Base-by-base conservation (phyloP, 2,888 invertebrate species). In the Petrophora chlorosata region DNA sequence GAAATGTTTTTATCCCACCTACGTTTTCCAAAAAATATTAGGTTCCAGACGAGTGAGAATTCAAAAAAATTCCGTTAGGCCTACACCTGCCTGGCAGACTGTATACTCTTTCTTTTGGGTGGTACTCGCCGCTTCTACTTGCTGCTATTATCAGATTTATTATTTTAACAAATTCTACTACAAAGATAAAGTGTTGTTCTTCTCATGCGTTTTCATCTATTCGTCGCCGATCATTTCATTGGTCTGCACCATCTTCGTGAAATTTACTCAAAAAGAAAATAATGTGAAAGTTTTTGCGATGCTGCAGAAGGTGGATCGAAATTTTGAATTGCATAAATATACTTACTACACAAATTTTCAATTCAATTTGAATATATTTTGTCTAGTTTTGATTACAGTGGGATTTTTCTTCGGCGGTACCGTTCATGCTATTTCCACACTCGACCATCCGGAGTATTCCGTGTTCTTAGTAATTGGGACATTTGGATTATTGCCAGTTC, bases 261-360 rank as follows among this genome's bases (percentile, higher is more conserved):
- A 61, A 49, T 70, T 68, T 44, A 56, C 40, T 13, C 54, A 56
- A 4, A 46, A 45, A 19, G 23, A 56, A 7, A 50, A 47, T 3
- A 65, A 63, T 30, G 22, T 61, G 0, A 46, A 54, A 22, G 39
- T 73, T 13, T 70, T 61, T 48, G 28, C 53, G 3, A 47, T 51
- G 41, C 30, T 65, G 3, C 67, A 75, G 51, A 70, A 63, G 55
- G 48, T 75, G 5, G 68, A 76, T 44, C 44, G 52, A 29, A 39
- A 59, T 14, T 16, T 73, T 4, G 32, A 56, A 5, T 19, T 67
- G 33, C 46, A 63, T 2, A 36, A 46, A 8, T 59, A 47, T 40
- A 39, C 32, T 17, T 51, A 46, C 35, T 59, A 63, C 26, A 59
- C 57, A 5, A 35, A 54, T 4, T 43, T 48, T 10, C 64, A 67